Evolutionary conservation across 2,888 invertebrate species (phyloP).

Genomic region (Isoperla grammatica): DNA sequence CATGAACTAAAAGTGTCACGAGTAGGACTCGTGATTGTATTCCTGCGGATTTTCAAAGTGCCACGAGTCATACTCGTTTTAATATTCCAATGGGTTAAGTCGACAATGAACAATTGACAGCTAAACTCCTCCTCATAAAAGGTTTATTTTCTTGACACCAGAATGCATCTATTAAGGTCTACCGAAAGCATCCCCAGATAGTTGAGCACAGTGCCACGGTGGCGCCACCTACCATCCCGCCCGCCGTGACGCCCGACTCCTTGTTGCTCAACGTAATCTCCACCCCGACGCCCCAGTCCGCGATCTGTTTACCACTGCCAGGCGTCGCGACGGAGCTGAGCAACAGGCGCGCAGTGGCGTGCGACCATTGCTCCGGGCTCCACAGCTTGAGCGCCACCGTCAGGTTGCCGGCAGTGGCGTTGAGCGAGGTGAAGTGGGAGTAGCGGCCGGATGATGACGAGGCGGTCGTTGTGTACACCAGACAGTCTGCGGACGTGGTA

Average conservation of each 20-base stretch:
- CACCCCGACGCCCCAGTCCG: conserved; percentile 20
- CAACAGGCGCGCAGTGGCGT: conserved; percentile 8
- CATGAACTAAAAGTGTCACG: no score
- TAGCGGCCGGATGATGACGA: not conserved
- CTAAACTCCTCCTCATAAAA: no score
- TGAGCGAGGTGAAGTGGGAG: conserved; percentile 22
- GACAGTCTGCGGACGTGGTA: conserved; percentile 15
- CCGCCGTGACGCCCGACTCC: conserved; percentile 10
- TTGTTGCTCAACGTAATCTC: conserved; percentile 20
- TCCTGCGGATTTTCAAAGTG: no score
- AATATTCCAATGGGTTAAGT: no score
- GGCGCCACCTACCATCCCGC: conserved; percentile 1
- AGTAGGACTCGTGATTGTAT: no score
- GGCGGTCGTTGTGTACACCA: conserved; percentile 15
- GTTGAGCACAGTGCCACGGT: not conserved
- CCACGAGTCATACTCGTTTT: no score
- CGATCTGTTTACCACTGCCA: conserved; percentile 17
- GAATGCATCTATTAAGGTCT: no score
- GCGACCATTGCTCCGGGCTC: conserved; percentile 22
- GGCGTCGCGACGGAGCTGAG: conserved; percentile 19
- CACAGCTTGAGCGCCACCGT: conserved; percentile 26
- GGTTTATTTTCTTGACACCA: no score
- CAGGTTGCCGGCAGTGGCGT: conserved; percentile 9
- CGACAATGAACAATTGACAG: no score
- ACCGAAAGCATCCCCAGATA: no score